Conservation (phyloP, 2,113 vertebrate species). For the Strix aluco region DNA sequence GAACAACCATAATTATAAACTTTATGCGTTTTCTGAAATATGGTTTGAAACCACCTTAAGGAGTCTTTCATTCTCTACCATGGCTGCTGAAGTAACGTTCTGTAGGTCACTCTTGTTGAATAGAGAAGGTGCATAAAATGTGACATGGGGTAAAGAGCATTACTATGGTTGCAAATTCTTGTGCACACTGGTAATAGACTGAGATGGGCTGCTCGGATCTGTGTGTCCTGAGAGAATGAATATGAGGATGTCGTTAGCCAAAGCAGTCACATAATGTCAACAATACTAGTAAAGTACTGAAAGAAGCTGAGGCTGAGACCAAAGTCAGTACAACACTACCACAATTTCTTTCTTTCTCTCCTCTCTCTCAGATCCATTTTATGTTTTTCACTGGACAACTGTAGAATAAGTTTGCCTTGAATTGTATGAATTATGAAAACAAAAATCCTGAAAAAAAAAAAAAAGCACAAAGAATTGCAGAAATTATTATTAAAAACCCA, state of each 20-base stretch:
- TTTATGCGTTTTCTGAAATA: background rate
- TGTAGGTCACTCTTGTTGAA: background rate
- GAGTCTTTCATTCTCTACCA: background rate
- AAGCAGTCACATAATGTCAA: background rate
- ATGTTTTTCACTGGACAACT: background rate
- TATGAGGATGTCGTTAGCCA: background rate
- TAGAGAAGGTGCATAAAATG: background rate
- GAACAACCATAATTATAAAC: background rate
- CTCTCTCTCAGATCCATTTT: background rate
- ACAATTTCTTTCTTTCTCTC: background rate
- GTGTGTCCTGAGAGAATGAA: background rate
- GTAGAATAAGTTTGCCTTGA: background rate
- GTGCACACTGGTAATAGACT: background rate
- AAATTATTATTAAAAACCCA: background rate
- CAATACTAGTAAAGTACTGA: background rate
- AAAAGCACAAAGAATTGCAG: background rate
- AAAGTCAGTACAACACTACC: background rate
- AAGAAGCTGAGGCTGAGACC: background rate
- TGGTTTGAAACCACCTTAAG: background rate
- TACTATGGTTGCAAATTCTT: background rate
- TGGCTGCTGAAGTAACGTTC: background rate
- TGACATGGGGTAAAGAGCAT: rapidly evolving
- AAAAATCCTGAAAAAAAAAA: background rate
- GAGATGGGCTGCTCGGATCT: background rate
- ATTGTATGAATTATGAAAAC: background rate